Conservation (phyloP, 1,140 invertebrate genomes). For the Archivesica marissinica region DNA sequence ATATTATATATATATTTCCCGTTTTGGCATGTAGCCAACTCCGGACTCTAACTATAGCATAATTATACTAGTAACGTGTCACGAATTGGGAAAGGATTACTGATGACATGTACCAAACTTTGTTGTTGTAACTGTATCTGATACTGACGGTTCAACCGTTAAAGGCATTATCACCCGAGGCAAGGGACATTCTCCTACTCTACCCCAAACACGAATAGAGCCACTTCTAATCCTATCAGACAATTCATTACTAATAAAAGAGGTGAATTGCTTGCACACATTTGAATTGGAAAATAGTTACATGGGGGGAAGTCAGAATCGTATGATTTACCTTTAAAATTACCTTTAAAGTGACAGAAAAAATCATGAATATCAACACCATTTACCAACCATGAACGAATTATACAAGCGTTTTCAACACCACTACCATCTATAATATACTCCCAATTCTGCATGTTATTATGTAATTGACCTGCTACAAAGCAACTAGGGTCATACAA, state of each 20-base stretch:
- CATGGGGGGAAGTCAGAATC: slow-evolving; percentile 19
- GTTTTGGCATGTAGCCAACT: no score
- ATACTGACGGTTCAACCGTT: slow-evolving; percentile 38
- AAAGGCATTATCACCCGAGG: slow-evolving; percentile 37
- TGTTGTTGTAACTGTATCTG: no score
- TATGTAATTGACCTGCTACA: not conserved
- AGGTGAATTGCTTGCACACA: slow-evolving; percentile 15
- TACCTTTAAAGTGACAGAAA: slow-evolving; percentile 30
- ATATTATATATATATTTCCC: no score
- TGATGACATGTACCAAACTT: no score
- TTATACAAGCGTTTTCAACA: no score
- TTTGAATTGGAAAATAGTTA: slow-evolving; percentile 5
- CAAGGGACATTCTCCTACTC: slow-evolving; percentile 14
- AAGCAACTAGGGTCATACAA: not conserved
- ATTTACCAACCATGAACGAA: not conserved
- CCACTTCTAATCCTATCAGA: slow-evolving; percentile 21
- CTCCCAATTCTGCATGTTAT: no score
- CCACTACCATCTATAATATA: no score
- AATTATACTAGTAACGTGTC: no score
- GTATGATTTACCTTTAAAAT: slow-evolving; percentile 37
- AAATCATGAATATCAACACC: slow-evolving; percentile 22
- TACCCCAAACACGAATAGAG: slow-evolving; percentile 16
- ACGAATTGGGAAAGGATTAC: no score
- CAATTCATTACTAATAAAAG: slow-evolving; percentile 33
- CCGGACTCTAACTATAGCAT: no score